phyloP scores from a whole-genome alignment of 2,113 vertebrate genomes.

The Xiphophorus hellerii region DNA sequence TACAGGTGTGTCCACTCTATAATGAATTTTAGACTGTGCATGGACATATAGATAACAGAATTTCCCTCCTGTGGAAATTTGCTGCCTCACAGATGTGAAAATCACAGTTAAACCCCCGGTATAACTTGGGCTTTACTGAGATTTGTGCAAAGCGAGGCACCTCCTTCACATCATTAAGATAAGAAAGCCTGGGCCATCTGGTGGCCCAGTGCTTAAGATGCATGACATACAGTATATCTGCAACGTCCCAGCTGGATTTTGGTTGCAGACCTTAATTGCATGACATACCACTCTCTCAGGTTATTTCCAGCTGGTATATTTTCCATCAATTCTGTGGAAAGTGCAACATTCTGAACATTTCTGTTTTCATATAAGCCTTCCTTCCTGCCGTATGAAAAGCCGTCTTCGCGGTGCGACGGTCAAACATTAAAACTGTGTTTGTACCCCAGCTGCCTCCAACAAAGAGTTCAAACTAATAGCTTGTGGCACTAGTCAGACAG shows the following conservation, averaged over 20 bases:
- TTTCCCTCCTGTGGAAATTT: slow-evolving; percentile 2
- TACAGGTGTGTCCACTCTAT: slow-evolving; percentile 7
- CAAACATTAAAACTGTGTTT: slow-evolving; percentile 3
- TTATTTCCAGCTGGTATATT: slow-evolving; percentile 5
- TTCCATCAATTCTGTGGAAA: neutral
- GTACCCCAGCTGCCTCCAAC: neutral
- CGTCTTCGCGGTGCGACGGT: neutral
- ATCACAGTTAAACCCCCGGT: slow-evolving; percentile 13
- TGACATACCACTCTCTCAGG: slow-evolving; percentile 1
- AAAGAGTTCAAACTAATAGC: neutral
- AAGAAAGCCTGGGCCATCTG: slow-evolving; percentile 39
- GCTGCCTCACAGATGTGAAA: slow-evolving; percentile 4
- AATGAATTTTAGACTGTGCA: neutral
- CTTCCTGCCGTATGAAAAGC: neutral
- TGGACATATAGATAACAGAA: slow-evolving; percentile 23
- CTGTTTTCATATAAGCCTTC: neutral
- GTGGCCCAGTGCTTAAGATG: slow-evolving; percentile 31
- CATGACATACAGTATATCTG: slow-evolving; percentile 28
- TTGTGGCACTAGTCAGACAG: neutral
- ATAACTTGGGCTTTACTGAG: slow-evolving; percentile 28
- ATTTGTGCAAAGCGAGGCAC: slow-evolving; percentile 35
- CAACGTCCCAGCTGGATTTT: slow-evolving; percentile 24
- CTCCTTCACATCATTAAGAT: slow-evolving; percentile 44
- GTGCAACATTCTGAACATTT: neutral
- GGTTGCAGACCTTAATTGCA: slow-evolving; percentile 12